A percentile compares a stretch with the other conserved stretches of the same genome.
Conservation (phyloP, 2,113 vertebrate species). For the Mus pahari region DNA sequence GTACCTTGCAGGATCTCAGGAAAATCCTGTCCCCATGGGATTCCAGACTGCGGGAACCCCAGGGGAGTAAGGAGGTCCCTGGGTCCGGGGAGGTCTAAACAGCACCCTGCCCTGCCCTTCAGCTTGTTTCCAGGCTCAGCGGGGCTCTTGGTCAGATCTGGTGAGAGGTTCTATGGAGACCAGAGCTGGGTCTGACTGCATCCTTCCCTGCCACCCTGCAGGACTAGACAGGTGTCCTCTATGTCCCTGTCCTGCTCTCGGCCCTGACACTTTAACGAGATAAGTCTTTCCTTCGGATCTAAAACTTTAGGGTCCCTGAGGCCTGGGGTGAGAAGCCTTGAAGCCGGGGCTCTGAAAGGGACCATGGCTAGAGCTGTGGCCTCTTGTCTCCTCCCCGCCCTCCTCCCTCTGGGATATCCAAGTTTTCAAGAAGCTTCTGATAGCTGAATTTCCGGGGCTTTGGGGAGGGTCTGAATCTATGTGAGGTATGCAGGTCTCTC, state of each 20-base stretch:
- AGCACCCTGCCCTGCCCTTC: too few species aligned
- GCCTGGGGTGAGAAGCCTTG: not conserved
- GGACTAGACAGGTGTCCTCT: fast-evolving
- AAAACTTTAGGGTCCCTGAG: not conserved
- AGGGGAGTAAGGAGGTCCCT: too few species aligned
- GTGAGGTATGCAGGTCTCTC: not conserved
- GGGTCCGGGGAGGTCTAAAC: fast-evolving
- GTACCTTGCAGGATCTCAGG: not conserved
- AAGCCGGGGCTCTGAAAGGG: fast-evolving
- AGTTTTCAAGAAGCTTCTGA: not conserved
- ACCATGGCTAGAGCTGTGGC: too few species aligned
- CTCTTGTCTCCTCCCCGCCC: too few species aligned
- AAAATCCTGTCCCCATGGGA: too few species aligned
- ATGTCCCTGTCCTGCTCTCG: not conserved
- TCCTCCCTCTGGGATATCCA: not conserved
- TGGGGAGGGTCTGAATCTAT: too few species aligned
- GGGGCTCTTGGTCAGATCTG: too few species aligned
- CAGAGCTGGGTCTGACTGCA: not conserved
- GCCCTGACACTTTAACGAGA: not conserved
- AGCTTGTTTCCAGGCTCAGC: not conserved
- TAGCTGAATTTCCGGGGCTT: not conserved
- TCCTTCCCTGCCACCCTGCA: fast-evolving
- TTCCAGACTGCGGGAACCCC: not conserved
- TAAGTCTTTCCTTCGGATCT: too few species aligned
- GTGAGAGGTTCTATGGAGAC: not conserved